These are phyloP conservation scores for Sebastes trivittatus DNA, from an alignment of 2,797 vertebrate species.

Conservation along the genomic window DNA sequence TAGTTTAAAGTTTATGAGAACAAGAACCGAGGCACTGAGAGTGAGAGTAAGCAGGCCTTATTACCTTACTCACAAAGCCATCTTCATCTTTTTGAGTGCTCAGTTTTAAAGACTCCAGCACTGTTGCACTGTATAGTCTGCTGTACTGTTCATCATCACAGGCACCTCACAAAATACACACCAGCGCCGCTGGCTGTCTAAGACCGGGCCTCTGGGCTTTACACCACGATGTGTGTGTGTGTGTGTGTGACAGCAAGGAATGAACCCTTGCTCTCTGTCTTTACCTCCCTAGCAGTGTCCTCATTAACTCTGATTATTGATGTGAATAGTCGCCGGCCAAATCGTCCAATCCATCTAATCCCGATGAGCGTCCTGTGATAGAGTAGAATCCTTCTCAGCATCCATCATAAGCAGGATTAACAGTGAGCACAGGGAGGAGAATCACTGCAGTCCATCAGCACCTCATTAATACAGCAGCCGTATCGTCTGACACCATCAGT, in stretches of 20 bases:
- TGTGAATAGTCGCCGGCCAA: constrained; percentile 22
- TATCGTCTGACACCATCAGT: constrained; percentile 33
- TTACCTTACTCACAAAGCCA: constrained; percentile 30
- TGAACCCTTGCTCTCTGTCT: constrained; percentile 10
- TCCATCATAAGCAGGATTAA: constrained; percentile 12
- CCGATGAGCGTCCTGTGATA: background rate
- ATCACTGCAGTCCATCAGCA: constrained; percentile 51
- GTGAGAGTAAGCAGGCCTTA: constrained; percentile 43
- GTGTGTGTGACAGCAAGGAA: constrained; percentile 34
- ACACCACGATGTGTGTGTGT: constrained; percentile 15
- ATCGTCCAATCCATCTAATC: constrained; percentile 17
- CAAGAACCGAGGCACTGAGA: constrained; percentile 1
- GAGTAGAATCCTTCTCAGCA: constrained; percentile 19
- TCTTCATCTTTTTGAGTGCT: constrained; percentile 54
- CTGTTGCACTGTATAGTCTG: constrained; percentile 43
- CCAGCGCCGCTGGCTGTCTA: constrained; percentile 19
- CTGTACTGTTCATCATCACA: constrained; percentile 77
- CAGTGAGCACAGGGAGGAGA: constrained; percentile 6
- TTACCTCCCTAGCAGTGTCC: background rate
- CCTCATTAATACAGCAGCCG: constrained; percentile 43
- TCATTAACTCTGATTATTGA: constrained; percentile 33
- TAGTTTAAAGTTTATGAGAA: constrained; percentile 44
- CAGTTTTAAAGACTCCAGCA: constrained; percentile 36
- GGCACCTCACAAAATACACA: constrained; percentile 78
- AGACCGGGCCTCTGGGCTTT: constrained; percentile 38